Evolutionary conservation across 2,113 vertebrate species (phyloP).

Genomic region (Alethe diademata): DNA sequence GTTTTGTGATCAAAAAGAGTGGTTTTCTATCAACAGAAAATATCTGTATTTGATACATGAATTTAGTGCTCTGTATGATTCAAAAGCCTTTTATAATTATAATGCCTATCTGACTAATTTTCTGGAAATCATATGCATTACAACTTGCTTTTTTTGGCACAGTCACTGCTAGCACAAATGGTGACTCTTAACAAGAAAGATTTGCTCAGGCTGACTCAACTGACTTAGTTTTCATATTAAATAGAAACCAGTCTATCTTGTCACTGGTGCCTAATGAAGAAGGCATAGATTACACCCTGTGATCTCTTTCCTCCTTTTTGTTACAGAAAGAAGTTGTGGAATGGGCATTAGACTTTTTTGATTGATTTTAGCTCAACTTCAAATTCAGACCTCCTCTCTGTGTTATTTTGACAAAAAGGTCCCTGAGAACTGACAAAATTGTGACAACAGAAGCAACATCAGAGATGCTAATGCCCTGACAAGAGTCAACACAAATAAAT

Average conservation of each 20-base stretch:
- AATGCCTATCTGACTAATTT: neutral
- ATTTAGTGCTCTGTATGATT: neutral
- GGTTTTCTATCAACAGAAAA: neutral
- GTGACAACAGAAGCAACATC: neutral
- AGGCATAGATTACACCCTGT: neutral
- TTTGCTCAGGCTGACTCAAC: neutral
- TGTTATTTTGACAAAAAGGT: neutral
- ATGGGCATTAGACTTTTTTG: neutral
- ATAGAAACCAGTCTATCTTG: neutral
- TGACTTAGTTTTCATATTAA: neutral
- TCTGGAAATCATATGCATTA: neutral
- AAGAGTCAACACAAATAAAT: neutral
- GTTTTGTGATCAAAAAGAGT: neutral
- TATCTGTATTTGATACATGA: neutral
- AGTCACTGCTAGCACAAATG: neutral
- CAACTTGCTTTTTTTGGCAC: neutral
- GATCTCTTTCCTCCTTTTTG: constrained; percentile 15
- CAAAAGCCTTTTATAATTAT: neutral
- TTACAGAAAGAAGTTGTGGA: neutral
- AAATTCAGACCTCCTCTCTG: neutral
- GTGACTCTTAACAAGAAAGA: neutral
- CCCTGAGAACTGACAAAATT: neutral
- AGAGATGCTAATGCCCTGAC: neutral
- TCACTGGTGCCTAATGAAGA: neutral
- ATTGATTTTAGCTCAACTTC: neutral